These are phyloP conservation scores for Panthera leo DNA, from an alignment of 2,113 vertebrate genomes.

Conservation along the genomic window DNA sequence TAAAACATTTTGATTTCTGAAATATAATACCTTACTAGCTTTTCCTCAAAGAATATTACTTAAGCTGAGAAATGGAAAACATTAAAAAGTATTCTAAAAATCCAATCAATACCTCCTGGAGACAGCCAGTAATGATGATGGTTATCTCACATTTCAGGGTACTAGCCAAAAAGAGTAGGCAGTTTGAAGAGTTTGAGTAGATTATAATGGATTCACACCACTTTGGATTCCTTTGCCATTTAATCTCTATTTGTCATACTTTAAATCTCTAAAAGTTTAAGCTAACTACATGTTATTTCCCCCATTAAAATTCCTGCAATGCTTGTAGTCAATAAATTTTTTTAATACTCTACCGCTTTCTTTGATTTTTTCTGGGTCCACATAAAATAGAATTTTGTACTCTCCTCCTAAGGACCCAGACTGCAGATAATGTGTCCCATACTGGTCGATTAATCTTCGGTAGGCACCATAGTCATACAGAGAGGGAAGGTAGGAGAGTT, in stretches of 20 bases:
- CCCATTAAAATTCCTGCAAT: conserved; percentile 3
- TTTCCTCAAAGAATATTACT: conserved; percentile 31
- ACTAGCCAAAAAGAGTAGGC: background rate
- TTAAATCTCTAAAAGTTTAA: conserved; percentile 39
- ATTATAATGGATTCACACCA: background rate
- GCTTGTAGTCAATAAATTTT: conserved; percentile 16
- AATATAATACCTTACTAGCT: conserved; percentile 3
- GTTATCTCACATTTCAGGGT: background rate
- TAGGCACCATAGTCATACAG: conserved; percentile 90
- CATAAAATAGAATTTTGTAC: conserved; percentile 90
- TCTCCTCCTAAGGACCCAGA: conserved; percentile 94
- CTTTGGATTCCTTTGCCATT: conserved; percentile 16
- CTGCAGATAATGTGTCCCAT: conserved; percentile 94
- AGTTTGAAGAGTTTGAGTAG: conserved; percentile 9
- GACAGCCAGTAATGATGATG: background rate
- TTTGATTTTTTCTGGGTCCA: conserved; percentile 84
- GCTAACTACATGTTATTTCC: background rate
- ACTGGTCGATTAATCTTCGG: conserved; percentile 87
- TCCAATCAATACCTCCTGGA: background rate
- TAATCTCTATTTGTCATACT: conserved; percentile 26
- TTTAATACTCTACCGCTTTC: conserved; percentile 84
- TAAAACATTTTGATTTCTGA: conserved; percentile 27
- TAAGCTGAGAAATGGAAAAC: conserved; percentile 33
- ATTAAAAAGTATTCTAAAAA: conserved; percentile 41
- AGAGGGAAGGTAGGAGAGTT: conserved; percentile 88